Base-by-base conservation (phyloP, 2,113 vertebrate genomes). In the Opisthocomus hoazin region DNA sequence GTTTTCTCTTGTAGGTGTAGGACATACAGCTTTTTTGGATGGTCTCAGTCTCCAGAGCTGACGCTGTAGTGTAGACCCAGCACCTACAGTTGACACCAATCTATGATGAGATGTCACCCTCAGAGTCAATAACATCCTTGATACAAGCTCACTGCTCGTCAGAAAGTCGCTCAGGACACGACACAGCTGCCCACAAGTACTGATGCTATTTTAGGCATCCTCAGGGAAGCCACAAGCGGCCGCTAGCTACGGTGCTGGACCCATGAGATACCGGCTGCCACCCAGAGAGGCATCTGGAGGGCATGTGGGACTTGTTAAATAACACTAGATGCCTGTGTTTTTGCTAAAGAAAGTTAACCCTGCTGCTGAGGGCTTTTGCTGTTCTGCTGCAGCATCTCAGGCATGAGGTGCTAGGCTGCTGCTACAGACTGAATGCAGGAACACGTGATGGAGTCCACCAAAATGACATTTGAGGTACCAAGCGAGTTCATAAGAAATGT, bases 81-180 rank as follows among this genome's bases (percentile, higher is more conserved):
- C 4, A 2, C 6, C 36, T 7, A 5, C 23, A 39, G 51, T 29
- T 1, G 0, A 36, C 16, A 34, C 15, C n/a, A 37, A 58, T 54
- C 22, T 45, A 9, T 23, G 58, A 29, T 71, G 46, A 78, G 60
- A 32, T 50, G 37, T 26, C 64, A 61, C 17, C 9, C 15, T 39
- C 19, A 46, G 64, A 23, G 60, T 41, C 56, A 58, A 39, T 48
- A 66, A 26, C 10, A 1, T 66, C 30, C 76, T 65, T 41, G 58
- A 45, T 39, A 77, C 46, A 41, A 93, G 23, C 50, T 86, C n/a
- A 24, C 30, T 80, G 71, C 7, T 57, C 53, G 20, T 70, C n/a
- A 54, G 51, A 50, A 87, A 6, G 46, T n/a, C 9, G 1, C 13
- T 2, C 26, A 57, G 82, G 64, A 36, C 37, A 20, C 3, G 63